Evolutionary conservation across 2,113 vertebrate genomes (phyloP).

Genomic region (Oncorhynchus clarkii): DNA sequence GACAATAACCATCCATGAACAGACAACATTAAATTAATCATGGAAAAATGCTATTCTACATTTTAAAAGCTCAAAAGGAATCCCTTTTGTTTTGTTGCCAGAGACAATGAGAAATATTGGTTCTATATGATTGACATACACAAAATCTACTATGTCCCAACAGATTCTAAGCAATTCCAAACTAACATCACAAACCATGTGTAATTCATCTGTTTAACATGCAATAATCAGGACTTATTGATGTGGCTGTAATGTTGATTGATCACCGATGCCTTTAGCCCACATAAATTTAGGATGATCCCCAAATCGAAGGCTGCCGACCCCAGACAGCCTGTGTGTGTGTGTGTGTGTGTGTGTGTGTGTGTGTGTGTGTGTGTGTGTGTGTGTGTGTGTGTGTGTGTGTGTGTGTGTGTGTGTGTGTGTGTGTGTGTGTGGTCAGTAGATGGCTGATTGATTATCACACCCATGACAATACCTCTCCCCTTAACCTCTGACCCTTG

Average conservation of each 20-base stretch:
- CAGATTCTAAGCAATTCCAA: neutral
- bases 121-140: neutral
- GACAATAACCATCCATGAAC: too few species aligned
- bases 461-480: conserved; percentile 29
- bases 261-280: conserved; percentile 32
- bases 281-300: conserved; percentile 30
- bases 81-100: neutral
- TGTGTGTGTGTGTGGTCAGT: conserved; percentile 11
- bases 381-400: neutral
- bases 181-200: conserved; percentile 23
- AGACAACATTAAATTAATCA: too few species aligned
- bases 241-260: conserved; percentile 38
- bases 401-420: conserved; percentile 9
- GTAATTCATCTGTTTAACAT: conserved; percentile 35
- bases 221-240: conserved; percentile 47
- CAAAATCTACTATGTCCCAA: neutral
- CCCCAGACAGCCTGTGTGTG: neutral
- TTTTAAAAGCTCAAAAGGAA: neutral
- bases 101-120: neutral
- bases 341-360: neutral
- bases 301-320: conserved; percentile 10
- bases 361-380: neutral
- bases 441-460: conserved; percentile 51
- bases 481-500: conserved; percentile 42
- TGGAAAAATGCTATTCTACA: too few species aligned